phyloP scores from a whole-genome alignment of 2,888 invertebrate genomes.

The Ferrisia virgata region DNA sequence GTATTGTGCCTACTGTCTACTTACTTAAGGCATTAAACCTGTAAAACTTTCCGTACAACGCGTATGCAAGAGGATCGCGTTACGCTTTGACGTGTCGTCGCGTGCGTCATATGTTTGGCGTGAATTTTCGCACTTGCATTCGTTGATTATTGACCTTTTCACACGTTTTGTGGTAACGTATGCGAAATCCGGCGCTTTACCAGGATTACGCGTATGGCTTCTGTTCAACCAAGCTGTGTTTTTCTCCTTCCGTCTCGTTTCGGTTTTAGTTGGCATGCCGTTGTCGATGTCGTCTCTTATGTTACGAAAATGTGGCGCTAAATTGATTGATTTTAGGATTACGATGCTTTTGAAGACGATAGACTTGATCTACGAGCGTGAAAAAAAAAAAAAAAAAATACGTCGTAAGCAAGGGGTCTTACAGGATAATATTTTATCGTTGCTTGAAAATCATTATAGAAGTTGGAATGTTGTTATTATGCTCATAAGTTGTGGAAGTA shows the following conservation, averaged over 20 bases:
- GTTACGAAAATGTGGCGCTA: not conserved
- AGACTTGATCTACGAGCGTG: not conserved
- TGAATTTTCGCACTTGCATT: not conserved
- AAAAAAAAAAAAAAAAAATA: no score
- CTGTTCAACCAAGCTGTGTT: not conserved
- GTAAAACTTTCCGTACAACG: not conserved
- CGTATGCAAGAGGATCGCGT: not conserved
- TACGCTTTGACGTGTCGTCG: not conserved
- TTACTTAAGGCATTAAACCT: not conserved
- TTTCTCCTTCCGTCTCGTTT: not conserved
- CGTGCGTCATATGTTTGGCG: not conserved
- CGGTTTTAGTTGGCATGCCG: not conserved
- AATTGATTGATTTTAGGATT: not conserved
- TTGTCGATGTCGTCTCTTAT: not conserved
- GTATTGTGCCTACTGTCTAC: not conserved
- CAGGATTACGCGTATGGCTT: not conserved
- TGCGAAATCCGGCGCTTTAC: not conserved
- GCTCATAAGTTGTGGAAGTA: no score
- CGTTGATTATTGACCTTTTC: slow-evolving; percentile 9
- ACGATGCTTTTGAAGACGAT: not conserved
- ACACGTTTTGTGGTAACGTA: not conserved
- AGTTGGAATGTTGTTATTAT: no score
- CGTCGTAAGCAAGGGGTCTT: no score
- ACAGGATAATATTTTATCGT: no score
- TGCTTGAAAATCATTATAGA: no score